Percentiles rank a stretch among this genome's conserved stretches.
phyloP scores from a whole-genome alignment of 2,888 invertebrate species.

The Brachylomia viminalis region DNA sequence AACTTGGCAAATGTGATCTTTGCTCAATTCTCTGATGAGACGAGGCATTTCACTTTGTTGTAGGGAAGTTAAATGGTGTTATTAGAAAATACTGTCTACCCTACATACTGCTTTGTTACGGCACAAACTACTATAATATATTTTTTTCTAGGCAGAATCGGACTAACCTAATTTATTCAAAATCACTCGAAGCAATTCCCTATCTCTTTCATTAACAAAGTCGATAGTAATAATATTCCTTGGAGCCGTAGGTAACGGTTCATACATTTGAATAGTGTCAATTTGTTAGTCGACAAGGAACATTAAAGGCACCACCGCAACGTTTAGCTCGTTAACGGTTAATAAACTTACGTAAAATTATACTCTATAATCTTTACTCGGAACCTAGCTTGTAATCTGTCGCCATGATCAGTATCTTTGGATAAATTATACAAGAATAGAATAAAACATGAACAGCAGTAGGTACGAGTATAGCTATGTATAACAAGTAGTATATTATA shows the following conservation, averaged over 20 bases:
- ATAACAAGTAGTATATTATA: neutral
- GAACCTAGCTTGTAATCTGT: conserved; percentile 30
- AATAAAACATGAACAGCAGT: neutral
- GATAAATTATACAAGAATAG: conserved; percentile 23
- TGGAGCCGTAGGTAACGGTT: conserved; percentile 5
- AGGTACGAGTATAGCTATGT: neutral
- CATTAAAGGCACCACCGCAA: conserved; percentile 30
- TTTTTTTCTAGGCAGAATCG: neutral
- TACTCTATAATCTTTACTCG: conserved; percentile 23
- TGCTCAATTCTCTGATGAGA: too few relatives aligned
- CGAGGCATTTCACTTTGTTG: too few relatives aligned
- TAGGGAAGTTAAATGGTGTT: too few relatives aligned
- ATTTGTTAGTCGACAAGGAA: conserved; percentile 49
- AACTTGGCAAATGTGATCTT: too few relatives aligned
- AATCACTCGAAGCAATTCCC: neutral
- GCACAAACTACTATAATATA: too few relatives aligned
- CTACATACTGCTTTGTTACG: too few relatives aligned
- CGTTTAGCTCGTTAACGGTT: conserved; percentile 40
- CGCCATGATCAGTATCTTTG: conserved; percentile 33
- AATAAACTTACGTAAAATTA: conserved; percentile 45
- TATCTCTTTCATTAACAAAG: conserved; percentile 14
- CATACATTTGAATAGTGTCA: conserved; percentile 50
- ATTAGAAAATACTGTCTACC: too few relatives aligned
- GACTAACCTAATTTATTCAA: neutral
- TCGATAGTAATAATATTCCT: conserved; percentile 18